Conservation (phyloP, 2,888 invertebrate species). For the Drosophila mercatorum region DNA sequence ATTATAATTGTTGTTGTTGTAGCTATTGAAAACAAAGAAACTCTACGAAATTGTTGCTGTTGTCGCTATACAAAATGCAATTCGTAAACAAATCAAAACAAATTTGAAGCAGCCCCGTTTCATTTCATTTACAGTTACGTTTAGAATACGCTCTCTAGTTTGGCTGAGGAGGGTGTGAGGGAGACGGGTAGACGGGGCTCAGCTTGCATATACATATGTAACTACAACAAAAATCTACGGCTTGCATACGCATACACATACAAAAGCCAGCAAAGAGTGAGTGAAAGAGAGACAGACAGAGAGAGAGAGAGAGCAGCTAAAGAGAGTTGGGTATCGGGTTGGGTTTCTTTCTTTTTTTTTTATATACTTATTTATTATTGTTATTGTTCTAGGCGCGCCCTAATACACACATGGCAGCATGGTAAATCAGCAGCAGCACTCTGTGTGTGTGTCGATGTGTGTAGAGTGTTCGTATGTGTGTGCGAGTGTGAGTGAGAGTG, state of each 20-base stretch:
- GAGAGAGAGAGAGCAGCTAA: constrained; percentile 11
- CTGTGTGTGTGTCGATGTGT: constrained; percentile 2
- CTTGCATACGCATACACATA: constrained; percentile 37
- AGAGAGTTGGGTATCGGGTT: background rate
- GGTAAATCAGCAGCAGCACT: constrained; percentile 47
- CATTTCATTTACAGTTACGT: constrained; percentile 22
- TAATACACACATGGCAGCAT: constrained; percentile 45
- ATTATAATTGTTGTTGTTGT: constrained; percentile 36
- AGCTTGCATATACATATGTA: constrained; percentile 25
- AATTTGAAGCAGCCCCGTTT: constrained; percentile 46
- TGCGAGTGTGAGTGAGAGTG: constrained; percentile 9
- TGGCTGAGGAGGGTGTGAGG: background rate
- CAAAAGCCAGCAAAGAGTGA: constrained; percentile 28
- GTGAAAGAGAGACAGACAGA: constrained; percentile 1
- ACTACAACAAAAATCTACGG: constrained; percentile 41
- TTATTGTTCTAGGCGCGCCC: constrained; percentile 14
- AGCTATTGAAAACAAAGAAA: constrained; percentile 44
- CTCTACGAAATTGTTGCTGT: constrained; percentile 41
- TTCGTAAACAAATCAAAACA: constrained; percentile 41
- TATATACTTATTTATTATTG: background rate
- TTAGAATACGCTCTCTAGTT: constrained; percentile 33
- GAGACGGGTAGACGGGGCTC: constrained; percentile 1
- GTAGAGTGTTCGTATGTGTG: background rate
- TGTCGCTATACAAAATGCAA: constrained; percentile 57
- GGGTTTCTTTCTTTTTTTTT: background rate